Base-by-base conservation (phyloP, 2,797 vertebrate genomes). In the Furcifer pardalis region DNA sequence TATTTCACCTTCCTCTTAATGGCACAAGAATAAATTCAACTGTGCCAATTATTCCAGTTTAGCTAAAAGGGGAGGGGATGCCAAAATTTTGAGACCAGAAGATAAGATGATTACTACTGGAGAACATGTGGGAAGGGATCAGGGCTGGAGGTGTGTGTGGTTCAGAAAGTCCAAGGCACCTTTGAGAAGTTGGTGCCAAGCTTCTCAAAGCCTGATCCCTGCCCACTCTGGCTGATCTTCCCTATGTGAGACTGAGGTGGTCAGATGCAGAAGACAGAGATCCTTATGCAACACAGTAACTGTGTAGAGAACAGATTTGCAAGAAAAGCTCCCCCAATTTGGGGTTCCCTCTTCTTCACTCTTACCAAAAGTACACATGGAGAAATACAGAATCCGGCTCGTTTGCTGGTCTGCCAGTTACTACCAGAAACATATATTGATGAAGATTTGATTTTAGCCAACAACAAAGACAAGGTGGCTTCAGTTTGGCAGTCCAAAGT, bases 21-120 rank as follows among this genome's bases (percentile, higher is more conserved):
- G 30, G 21, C 6, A 17, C 25, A 59, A 46, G 35, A 52, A 74
- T 25, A 75, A 27, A 44, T 7, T n/a, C 17, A 8, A 21, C 40
- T 69, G 32, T 42, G 56, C 77, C 59, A 73, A 73, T 15, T 44
- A 56, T 75, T 75, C 77, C n/a, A 66, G 78, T 66, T 76, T 42
- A 75, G 75, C 46, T 44, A 21, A 46, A 46, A 32, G 46, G 17
- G 72, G 1, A 23, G 9, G 32, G 12, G 27, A 49, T 52, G 60
- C 60, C 35, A 83, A 35, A 37, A 0, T 44, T 49, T 23, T 13
- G 13, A 62, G 40, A 15, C 7, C 71, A 68, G 77, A 59, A 59
- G 8, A n/a, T 44, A 32, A 32, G 37, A 13, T 44, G 23, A 35
- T 60, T 81, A 46, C 71, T 21, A 44, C 3, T 3, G 15, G 46